Percentiles rank a stretch among this genome's conserved stretches.
These are phyloP conservation scores for Gonatopus flavifemur DNA, from an alignment of 1,140 invertebrate genomes.

Conservation along the genomic window DNA sequence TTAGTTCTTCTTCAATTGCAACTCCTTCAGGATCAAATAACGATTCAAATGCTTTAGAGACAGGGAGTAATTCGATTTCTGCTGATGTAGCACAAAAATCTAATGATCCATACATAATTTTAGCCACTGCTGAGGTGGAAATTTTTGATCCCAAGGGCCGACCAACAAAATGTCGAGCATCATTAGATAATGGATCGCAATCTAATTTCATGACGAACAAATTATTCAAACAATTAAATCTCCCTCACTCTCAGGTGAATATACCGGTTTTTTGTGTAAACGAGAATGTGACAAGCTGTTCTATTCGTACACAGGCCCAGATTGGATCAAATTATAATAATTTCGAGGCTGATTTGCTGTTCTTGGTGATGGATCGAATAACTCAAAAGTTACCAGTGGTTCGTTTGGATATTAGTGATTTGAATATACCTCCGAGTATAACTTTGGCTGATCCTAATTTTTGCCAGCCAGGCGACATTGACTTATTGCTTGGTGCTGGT, in stretches of 20 bases:
- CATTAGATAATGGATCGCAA: conserved; percentile 29
- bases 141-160: conserved; percentile 17
- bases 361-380: too few species aligned
- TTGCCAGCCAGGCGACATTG: too few species aligned
- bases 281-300: conserved; percentile 5
- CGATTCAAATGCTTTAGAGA: neutral
- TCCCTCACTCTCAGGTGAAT: conserved; percentile 10
- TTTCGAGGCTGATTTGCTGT: too few species aligned
- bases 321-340: too few species aligned
- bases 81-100: neutral
- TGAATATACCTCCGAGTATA: too few species aligned
- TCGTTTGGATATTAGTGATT: too few species aligned
- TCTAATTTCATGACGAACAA: conserved; percentile 29
- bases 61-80: neutral
- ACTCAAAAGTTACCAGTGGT: too few species aligned
- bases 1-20: too few species aligned
- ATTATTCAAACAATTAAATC: conserved; percentile 13
- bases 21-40: neutral
- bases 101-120: conserved; percentile 24
- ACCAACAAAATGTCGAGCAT: conserved; percentile 13
- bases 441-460: too few species aligned
- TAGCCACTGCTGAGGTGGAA: conserved; percentile 29
- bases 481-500: too few species aligned
- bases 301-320: too few species aligned
- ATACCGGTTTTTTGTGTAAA: conserved; percentile 18